These are phyloP conservation scores for Thaumetopoea pityocampa DNA, from an alignment of 1,140 invertebrate genomes.

Conservation along the genomic window DNA sequence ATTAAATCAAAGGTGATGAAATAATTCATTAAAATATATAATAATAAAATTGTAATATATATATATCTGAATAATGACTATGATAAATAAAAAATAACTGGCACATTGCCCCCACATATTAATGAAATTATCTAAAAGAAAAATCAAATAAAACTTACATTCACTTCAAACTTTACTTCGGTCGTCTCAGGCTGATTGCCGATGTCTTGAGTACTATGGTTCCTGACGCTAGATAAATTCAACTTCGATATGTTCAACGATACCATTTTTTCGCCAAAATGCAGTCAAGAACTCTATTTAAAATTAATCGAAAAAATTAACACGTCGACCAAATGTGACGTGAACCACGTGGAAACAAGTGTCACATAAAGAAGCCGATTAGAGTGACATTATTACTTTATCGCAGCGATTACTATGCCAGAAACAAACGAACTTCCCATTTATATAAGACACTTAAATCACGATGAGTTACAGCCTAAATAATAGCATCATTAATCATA, in stretches of 20 bases:
- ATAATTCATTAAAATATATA: no score
- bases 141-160: no score
- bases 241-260: constrained; percentile 63
- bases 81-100: no score
- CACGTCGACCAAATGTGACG: constrained; percentile 63
- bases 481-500: no score
- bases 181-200: constrained; percentile 36
- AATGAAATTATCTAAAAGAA: no score
- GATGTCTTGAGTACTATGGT: constrained; percentile 36
- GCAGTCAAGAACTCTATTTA: constrained; percentile 30
- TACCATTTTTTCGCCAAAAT: constrained; percentile 46
- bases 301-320: constrained; percentile 42
- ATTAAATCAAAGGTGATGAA: no score
- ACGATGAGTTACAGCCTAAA: constrained; percentile 17
- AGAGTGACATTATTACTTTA: constrained; percentile 19
- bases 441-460: constrained; percentile 20
- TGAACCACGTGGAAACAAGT: constrained; percentile 68
- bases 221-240: constrained; percentile 57
- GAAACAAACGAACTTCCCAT: constrained; percentile 28
- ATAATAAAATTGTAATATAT: no score
- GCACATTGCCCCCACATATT: no score
- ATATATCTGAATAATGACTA: no score
- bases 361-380: constrained; percentile 47
- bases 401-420: constrained; percentile 12
- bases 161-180: constrained; percentile 44